Evolutionary conservation across 2,797 vertebrate genomes (phyloP), one percentile per base, ranked within the genome.

Genomic region (Tamandua tetradactyla): DNA sequence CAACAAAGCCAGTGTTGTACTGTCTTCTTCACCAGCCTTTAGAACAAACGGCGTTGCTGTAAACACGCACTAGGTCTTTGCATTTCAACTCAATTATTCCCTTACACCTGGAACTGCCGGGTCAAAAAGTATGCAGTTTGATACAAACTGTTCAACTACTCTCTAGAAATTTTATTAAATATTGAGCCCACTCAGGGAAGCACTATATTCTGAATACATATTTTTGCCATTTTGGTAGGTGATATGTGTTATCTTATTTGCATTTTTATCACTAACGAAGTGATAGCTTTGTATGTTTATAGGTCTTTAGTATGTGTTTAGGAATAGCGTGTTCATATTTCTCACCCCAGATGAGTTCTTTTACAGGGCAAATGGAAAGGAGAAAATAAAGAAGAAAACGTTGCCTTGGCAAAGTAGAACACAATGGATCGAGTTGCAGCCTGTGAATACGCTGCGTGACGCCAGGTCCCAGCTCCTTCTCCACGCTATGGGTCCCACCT

Each of bases 361-460:
- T 83, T 79, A 52, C 4, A 42, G 68, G 32, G 35, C 49, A 90
- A 92, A 71, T 59, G 55, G 13, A 57, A 59, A 87, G 42, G 10
- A 69, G 4, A 23, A 68, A 84, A 79, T 23, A 42, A 82, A 44
- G 59, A 64, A 1, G 59, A 61, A 94, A 92, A 85, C 88, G 44
- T n/a, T 69, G 4, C 30, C 49, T 93, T 90, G n/a, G 37, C 35
- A 20, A 95, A 90, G 69, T 80, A 40, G 69, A 79, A 88, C 91
- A 84, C n/a, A 5, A 57, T 72, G 83, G 47, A 52, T 49, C 83
- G 64, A 89, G 69, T 79, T 52, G 42, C 47, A 74, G 57, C 22
- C 78, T 82, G 59, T 61, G 80, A 95, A 84, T 42, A 49, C 40
- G 87, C 35, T 59, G 12, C 7, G 13, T 23, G 23, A 35, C 83